Percentiles rank a stretch among this genome's conserved stretches.
These are phyloP conservation scores for Myripristis jacobus DNA, from an alignment of 2,797 vertebrate genomes.

Conservation along the genomic window DNA sequence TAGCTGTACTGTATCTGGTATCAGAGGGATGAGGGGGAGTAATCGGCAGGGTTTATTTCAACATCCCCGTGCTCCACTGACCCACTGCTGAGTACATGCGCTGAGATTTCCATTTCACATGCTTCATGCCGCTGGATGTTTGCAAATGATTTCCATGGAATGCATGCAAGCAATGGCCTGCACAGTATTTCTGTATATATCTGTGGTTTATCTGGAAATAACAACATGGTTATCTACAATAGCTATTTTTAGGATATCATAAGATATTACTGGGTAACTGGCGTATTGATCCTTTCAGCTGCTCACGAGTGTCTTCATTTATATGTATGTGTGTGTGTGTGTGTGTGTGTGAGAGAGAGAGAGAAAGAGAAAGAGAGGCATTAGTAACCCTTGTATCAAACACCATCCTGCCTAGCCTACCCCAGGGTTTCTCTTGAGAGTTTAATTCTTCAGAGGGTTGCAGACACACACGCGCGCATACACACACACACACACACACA, in stretches of 20 bases:
- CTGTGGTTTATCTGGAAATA: too few species aligned
- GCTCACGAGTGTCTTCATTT: too few species aligned
- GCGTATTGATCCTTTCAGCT: too few species aligned
- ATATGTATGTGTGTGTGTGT: neutral
- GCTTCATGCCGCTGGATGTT: neutral
- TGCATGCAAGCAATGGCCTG: neutral
- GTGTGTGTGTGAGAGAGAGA: conserved; percentile 2
- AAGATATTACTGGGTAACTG: too few species aligned
- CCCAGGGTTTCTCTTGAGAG: neutral
- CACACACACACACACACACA: conserved; percentile 17
- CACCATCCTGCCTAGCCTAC: neutral
- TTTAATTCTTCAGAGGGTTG: conserved; percentile 15
- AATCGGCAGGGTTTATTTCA: conserved; percentile 11
- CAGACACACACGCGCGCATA: conserved; percentile 20
- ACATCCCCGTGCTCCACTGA: conserved; percentile 3
- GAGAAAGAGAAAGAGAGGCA: too few species aligned
- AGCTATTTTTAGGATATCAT: too few species aligned
- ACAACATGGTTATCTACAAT: too few species aligned
- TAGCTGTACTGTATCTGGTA: neutral
- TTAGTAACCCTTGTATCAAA: too few species aligned
- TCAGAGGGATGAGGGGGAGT: conserved; percentile 1
- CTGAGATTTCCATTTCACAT: neutral
- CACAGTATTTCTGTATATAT: too few species aligned
- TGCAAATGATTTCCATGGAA: neutral
- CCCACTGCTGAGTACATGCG: neutral